Evolutionary conservation across 2,888 invertebrate species (phyloP).

Genomic region (Platycheirus rosarum): DNA sequence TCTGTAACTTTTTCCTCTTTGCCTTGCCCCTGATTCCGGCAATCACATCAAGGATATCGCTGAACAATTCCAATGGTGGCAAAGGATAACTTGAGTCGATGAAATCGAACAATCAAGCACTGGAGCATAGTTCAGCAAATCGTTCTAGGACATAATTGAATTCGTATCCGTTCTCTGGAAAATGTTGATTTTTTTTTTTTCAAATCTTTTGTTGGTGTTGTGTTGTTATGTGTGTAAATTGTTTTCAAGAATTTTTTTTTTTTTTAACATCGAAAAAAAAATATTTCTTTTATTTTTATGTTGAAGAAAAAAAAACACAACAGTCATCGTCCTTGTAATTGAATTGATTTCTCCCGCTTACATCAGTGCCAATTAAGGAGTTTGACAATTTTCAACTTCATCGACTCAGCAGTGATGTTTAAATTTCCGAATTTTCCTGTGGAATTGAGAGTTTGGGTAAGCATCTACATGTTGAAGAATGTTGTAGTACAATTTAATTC

Average conservation of each 20-base stretch:
- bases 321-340: slow-evolving; percentile 49
- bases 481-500: no score
- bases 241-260: not conserved
- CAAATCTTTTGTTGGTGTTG: no score
- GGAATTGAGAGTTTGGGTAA: no score
- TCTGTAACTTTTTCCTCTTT: slow-evolving; percentile 21
- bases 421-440: no score
- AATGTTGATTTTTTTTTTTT: slow-evolving; percentile 47
- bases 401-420: not conserved
- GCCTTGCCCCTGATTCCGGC: not conserved
- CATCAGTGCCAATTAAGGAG: slow-evolving; percentile 15
- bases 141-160: slow-evolving; percentile 59
- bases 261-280: not conserved
- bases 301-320: not conserved
- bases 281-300: not conserved
- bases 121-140: slow-evolving; percentile 30
- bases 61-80: slow-evolving; percentile 17
- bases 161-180: slow-evolving; percentile 50
- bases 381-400: slow-evolving; percentile 62
- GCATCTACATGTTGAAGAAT: no score
- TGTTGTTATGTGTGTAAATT: not conserved
- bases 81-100: slow-evolving; percentile 41
- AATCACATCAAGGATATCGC: not conserved
- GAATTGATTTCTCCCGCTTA: slow-evolving; percentile 36
- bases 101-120: slow-evolving; percentile 22